phyloP scores from a whole-genome alignment of 2,888 invertebrate species.

The Cotesia congregata region DNA sequence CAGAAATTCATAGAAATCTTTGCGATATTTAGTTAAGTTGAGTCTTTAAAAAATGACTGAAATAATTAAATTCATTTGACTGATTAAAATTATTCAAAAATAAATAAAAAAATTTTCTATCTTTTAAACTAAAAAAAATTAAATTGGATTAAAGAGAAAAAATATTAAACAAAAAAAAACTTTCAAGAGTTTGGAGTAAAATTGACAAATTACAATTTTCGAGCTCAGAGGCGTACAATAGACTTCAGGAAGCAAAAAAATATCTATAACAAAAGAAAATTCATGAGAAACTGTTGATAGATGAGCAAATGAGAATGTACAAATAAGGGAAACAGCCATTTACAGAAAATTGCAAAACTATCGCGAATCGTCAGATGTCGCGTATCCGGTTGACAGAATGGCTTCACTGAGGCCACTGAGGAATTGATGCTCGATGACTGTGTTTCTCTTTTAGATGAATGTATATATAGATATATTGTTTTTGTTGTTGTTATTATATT shows the following conservation, averaged over 20 bases:
- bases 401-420: constrained; percentile 35
- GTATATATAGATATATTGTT: not conserved
- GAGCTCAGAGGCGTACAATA: too few species aligned
- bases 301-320: constrained; percentile 23
- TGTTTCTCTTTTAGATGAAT: constrained; percentile 22
- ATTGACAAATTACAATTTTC: too few species aligned
- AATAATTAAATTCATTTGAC: too few species aligned
- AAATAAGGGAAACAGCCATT: constrained; percentile 26
- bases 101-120: too few species aligned
- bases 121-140: too few species aligned
- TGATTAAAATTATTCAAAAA: too few species aligned
- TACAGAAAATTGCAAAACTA: constrained; percentile 49
- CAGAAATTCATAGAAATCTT: not conserved
- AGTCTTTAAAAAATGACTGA: not conserved
- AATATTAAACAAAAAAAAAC: too few species aligned
- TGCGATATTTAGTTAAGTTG: not conserved
- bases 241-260: not conserved
- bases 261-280: constrained; percentile 4
- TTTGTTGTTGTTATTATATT: not conserved
- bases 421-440: constrained; percentile 56
- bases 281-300: constrained; percentile 11
- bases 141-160: too few species aligned
- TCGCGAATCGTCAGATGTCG: constrained; percentile 35
- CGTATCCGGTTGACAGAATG: constrained; percentile 38
- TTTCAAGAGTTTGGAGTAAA: too few species aligned